Base-by-base conservation (phyloP, 2,797 vertebrate genomes). In the Tadarida brasiliensis region DNA sequence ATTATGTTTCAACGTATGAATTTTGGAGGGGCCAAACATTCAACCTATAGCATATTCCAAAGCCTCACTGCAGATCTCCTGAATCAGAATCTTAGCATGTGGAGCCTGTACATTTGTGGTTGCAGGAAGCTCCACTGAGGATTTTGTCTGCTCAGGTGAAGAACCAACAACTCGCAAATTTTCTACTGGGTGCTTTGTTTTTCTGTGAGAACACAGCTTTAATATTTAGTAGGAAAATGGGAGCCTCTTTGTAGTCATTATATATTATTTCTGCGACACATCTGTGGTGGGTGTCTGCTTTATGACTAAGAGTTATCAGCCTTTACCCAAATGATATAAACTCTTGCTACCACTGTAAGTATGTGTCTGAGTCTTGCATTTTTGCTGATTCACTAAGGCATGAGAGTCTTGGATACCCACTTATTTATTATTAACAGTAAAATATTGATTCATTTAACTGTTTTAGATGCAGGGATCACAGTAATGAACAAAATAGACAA, bases 381-480 rank as follows among this genome's bases (percentile, higher is more conserved):
- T 89, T 94, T 90, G 44, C 39, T 47, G 22, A 85, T 59, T 16
- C 54, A 70, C 2, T 81, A 44, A 57, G 63, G 19, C 30, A 22
- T 91, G 63, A 49, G 20, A 70, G 24, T 80, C 57, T 74, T 73
- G 24, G 54, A 51, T 91, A 80, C 1, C 8, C 3, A 26, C n/a
- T 84, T 17, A 59, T 65, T 89, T 61, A 87, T 91, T 89, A 89
- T 84, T 96, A n/a, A 71, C 94, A 83, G 7, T 57, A 68, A 70
- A 92, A 92, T 20, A 30, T 67, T 67, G 70, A 67, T 94, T 87
- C 20, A 90, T 71, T 85, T 90, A 73, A 49, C 7, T 80, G 3
- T 30, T 90, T 95, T 74, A 73, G 77, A n/a, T 86, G 9, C 65
- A 82, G 11, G 9, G 28, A 70, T 71, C 8, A 54, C 6, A 85